These are phyloP conservation scores for Epirrita christyi DNA, from an alignment of 2,888 invertebrate genomes.

Conservation along the genomic window DNA sequence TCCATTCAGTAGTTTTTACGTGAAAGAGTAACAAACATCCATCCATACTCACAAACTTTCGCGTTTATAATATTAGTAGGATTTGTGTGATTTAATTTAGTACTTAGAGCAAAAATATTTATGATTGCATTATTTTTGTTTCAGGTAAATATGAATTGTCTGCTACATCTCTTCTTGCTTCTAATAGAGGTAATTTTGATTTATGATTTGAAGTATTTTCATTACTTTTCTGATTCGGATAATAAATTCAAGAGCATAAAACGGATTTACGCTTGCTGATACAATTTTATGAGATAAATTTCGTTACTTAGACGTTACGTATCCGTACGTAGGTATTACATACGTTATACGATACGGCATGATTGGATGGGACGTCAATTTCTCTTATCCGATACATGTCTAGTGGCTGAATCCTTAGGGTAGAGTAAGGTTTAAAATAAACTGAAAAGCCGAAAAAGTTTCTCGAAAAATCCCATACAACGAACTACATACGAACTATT, in stretches of 20 bases:
- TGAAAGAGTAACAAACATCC: too few relatives aligned
- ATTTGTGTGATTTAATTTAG: too few relatives aligned
- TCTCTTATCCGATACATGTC: constrained; percentile 34
- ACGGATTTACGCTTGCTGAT: constrained; percentile 19
- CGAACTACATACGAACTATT: too few relatives aligned
- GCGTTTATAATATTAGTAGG: too few relatives aligned
- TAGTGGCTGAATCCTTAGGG: not conserved
- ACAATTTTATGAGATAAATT: constrained; percentile 32
- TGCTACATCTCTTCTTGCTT: constrained; percentile 9
- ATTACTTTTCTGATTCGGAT: not conserved
- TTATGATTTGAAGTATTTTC: too few relatives aligned
- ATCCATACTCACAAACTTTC: too few relatives aligned
- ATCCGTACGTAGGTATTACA: not conserved
- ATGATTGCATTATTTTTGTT: constrained; percentile 27
- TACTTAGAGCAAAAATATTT: not conserved
- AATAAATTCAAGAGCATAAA: constrained; percentile 10
- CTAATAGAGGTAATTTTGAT: constrained; percentile 2
- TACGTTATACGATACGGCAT: constrained; percentile 9
- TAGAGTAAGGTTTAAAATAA: not conserved
- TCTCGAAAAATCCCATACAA: too few relatives aligned
- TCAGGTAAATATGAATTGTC: constrained; percentile 26
- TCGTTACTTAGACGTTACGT: constrained; percentile 24
- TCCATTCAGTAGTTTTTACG: too few relatives aligned
- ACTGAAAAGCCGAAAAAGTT: too few relatives aligned
- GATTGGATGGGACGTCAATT: constrained; percentile 36